phyloP scores from a whole-genome alignment of 2,113 vertebrate species.

The Pedetes capensis region DNA sequence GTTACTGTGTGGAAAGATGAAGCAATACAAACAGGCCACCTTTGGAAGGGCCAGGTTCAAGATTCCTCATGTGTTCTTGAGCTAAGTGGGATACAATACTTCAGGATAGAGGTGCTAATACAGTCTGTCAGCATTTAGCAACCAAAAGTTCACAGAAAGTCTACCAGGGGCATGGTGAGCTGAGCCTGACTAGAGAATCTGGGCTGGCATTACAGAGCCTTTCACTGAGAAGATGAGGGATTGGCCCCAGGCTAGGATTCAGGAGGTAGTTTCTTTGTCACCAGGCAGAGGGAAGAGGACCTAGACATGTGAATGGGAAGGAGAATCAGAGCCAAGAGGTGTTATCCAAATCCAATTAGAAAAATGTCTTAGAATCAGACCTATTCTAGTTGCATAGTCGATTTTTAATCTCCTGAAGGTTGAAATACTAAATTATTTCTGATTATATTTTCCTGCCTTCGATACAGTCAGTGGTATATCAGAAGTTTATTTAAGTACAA shows the following conservation, averaged over 20 bases:
- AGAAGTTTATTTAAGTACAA: slow-evolving; percentile 8
- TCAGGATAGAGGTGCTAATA: background rate
- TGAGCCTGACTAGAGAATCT: background rate
- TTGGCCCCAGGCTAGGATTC: background rate
- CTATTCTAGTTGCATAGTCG: background rate
- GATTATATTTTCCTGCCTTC: background rate
- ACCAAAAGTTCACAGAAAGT: background rate
- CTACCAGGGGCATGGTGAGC: background rate
- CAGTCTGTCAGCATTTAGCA: background rate
- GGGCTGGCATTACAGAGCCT: background rate
- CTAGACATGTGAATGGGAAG: background rate
- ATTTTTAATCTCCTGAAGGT: background rate
- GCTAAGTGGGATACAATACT: background rate
- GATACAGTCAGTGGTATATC: background rate
- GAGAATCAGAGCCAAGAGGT: background rate
- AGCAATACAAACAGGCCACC: background rate
- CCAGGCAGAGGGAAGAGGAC: background rate
- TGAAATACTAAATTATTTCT: slow-evolving; percentile 10
- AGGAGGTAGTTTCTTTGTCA: background rate
- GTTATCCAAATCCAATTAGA: background rate
- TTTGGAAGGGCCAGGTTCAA: background rate
- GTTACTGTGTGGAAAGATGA: background rate
- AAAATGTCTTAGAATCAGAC: background rate
- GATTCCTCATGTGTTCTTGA: background rate
- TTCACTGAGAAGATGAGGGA: background rate